Evolutionary conservation across 2,888 invertebrate genomes (phyloP).

Genomic region (Apantesis nais): DNA sequence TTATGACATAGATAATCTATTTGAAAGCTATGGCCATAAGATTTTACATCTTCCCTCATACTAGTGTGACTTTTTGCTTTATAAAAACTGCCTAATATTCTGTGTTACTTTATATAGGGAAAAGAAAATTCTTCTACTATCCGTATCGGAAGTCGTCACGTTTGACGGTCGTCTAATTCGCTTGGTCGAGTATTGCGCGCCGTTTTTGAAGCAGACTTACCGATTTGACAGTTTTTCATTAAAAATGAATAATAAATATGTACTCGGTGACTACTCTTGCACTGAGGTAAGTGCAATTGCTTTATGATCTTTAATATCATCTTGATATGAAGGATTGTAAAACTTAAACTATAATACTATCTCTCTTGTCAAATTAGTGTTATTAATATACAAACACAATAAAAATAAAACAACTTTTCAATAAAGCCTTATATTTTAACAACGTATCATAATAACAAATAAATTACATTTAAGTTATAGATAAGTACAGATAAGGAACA

Average conservation of each 20-base stretch:
- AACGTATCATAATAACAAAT: slow-evolving; percentile 77
- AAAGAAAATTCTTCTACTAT: too few species aligned
- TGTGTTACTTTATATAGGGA: too few species aligned
- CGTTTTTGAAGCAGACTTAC: too few species aligned
- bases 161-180: too few species aligned
- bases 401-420: slow-evolving; percentile 53
- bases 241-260: not conserved
- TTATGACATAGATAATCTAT: too few species aligned
- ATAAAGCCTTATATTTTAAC: slow-evolving; percentile 76
- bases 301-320: not conserved
- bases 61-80: too few species aligned
- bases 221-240: not conserved
- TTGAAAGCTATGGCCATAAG: too few species aligned
- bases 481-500: slow-evolving; percentile 78
- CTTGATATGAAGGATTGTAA: not conserved
- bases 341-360: not conserved
- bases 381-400: slow-evolving; percentile 23
- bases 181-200: too few species aligned
- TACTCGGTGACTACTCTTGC: not conserved
- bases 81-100: too few species aligned
- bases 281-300: not conserved
- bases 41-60: too few species aligned
- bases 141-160: too few species aligned
- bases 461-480: slow-evolving; percentile 69
- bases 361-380: not conserved